A percentile compares a stretch with the other conserved stretches of the same genome.
Evolutionary conservation across 2,888 invertebrate genomes (phyloP).

Genomic region (Celastrina argiolus): DNA sequence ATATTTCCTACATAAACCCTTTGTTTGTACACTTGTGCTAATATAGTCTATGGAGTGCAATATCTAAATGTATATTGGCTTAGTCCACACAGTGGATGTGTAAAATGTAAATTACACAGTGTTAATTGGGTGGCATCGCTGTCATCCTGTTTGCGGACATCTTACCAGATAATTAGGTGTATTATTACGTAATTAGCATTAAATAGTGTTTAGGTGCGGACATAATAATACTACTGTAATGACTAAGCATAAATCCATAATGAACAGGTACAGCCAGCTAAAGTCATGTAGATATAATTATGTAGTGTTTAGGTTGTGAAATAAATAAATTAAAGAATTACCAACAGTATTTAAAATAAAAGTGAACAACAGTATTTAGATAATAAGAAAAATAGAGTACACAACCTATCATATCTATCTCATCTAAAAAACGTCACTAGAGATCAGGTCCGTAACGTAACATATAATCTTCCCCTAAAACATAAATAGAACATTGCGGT

Average conservation of each 20-base stretch:
- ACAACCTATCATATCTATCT: background rate
- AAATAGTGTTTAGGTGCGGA: constrained; percentile 1
- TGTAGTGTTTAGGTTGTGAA: background rate
- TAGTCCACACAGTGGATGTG: background rate
- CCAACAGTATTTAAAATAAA: background rate
- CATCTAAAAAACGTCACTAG: constrained; percentile 10
- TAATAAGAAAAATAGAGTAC: background rate
- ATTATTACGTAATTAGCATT: constrained; percentile 9
- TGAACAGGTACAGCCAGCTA: background rate
- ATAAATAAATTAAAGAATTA: background rate
- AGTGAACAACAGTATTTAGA: background rate
- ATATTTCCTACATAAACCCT: background rate
- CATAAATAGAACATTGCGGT: constrained; percentile 47
- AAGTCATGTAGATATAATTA: background rate
- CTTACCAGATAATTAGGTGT: constrained; percentile 10
- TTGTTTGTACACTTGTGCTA: background rate
- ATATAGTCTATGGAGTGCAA: background rate
- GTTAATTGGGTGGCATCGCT: constrained; percentile 5
- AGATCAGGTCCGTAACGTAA: constrained; percentile 5
- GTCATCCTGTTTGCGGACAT: constrained; percentile 4
- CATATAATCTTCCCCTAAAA: constrained; percentile 21
- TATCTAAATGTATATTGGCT: constrained; percentile 1
- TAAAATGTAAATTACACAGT: constrained; percentile 18
- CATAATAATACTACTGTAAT: background rate
- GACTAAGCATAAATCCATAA: background rate